Percentiles rank a stretch among this genome's conserved stretches.
phyloP scores from a whole-genome alignment of 2,797 vertebrate genomes.

The Diglossa cyanea region DNA sequence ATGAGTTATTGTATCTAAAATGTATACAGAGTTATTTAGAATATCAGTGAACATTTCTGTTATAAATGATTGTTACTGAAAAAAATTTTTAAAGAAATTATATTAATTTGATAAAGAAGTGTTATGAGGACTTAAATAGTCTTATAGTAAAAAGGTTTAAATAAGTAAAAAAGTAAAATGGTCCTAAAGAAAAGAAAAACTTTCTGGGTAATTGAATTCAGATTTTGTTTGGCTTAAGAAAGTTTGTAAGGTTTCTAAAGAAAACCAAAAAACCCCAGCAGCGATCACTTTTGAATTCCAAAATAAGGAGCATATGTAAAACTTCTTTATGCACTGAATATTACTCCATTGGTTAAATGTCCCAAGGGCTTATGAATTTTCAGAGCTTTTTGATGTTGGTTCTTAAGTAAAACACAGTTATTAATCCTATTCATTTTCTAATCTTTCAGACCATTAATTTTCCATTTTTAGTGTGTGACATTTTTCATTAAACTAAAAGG shows the following conservation, averaged over 20 bases:
- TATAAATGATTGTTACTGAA: not conserved
- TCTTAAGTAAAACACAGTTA: not conserved
- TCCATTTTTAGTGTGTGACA: not conserved
- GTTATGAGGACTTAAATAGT: not conserved
- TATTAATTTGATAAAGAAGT: not conserved
- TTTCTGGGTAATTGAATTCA: not conserved
- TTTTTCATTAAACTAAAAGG: not conserved
- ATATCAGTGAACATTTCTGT: not conserved
- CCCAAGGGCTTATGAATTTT: not conserved
- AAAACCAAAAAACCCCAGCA: not conserved
- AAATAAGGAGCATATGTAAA: constrained; percentile 2
- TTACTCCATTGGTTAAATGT: not conserved
- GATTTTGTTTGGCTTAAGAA: not conserved
- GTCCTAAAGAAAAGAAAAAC: not conserved
- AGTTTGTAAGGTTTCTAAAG: not conserved
- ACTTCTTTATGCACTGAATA: not conserved
- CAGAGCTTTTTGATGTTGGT: not conserved
- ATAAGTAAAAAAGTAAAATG: not conserved
- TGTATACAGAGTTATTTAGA: not conserved
- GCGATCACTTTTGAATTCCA: not conserved
- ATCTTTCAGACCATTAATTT: not conserved
- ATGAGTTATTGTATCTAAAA: not conserved
- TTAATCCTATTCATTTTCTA: not conserved
- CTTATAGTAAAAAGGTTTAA: not conserved
- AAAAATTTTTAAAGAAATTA: not conserved